phyloP scores from a whole-genome alignment of 2,888 invertebrate genomes.

The Sinelater perroti region DNA sequence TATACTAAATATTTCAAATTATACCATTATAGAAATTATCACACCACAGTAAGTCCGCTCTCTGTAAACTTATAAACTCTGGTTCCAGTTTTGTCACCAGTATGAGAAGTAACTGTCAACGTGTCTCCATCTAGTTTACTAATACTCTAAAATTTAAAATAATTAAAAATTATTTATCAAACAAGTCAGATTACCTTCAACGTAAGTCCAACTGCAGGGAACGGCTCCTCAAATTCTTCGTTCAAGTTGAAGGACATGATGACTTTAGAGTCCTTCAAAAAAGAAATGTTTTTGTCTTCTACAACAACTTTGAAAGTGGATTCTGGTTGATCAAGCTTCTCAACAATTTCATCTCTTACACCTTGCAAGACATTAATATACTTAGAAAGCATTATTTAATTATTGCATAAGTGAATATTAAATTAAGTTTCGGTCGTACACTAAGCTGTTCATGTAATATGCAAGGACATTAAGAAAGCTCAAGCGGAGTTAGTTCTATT shows the following conservation, averaged over 20 bases:
- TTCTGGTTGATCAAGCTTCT: constrained; percentile 34
- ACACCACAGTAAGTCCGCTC: constrained; percentile 30
- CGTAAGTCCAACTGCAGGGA: constrained; percentile 31
- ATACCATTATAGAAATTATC: neutral
- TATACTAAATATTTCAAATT: neutral
- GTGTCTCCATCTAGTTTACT: constrained; percentile 36
- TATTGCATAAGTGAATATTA: constrained; percentile 10
- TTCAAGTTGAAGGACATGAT: constrained; percentile 37
- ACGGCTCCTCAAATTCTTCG: constrained; percentile 39
- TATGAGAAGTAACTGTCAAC: constrained; percentile 32
- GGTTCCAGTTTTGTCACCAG: constrained; percentile 31
- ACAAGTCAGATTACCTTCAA: constrained; percentile 34
- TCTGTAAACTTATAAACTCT: constrained; percentile 39
- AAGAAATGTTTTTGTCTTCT: constrained; percentile 42
- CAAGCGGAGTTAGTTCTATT: neutral
- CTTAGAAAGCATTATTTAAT: constrained; percentile 1
- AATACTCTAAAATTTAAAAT: constrained; percentile 40
- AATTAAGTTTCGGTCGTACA: constrained; percentile 1
- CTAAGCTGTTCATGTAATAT: constrained; percentile 2
- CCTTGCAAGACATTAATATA: constrained; percentile 26
- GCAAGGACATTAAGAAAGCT: neutral
- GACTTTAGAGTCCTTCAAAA: constrained; percentile 33
- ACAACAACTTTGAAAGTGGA: constrained; percentile 36
- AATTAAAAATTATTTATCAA: neutral
- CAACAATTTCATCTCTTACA: constrained; percentile 41